Evolutionary conservation across 2,888 invertebrate species (phyloP).

Genomic region (Ganaspis brasiliensis): DNA sequence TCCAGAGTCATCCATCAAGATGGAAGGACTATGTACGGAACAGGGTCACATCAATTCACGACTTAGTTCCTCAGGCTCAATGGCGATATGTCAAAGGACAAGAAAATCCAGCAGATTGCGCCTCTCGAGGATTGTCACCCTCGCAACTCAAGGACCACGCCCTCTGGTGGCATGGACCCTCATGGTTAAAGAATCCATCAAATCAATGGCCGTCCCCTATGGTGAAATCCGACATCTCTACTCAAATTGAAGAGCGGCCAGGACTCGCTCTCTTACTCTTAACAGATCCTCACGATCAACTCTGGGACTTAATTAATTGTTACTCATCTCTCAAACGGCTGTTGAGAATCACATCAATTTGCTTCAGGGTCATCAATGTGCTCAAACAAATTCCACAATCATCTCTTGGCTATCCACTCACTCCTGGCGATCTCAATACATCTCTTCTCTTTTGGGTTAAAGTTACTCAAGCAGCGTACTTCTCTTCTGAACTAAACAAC

Average conservation of each 20-base stretch:
- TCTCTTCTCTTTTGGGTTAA: background rate
- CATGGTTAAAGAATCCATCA: background rate
- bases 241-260: background rate
- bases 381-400: conserved; percentile 4
- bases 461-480: background rate
- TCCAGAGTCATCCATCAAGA: background rate
- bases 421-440: background rate
- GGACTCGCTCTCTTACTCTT: background rate
- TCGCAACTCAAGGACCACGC: background rate
- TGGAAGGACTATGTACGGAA: background rate
- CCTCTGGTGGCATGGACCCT: background rate
- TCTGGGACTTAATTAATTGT: background rate
- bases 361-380: background rate
- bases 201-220: background rate
- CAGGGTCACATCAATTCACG: background rate
- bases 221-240: background rate
- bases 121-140: background rate
- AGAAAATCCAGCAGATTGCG: background rate
- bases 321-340: background rate
- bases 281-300: no score
- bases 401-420: background rate
- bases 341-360: background rate
- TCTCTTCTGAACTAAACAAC: no score
- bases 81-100: background rate
- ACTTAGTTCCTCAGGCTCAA: background rate